phyloP scores from a whole-genome alignment of 2,888 invertebrate genomes.

The Apotomis betuletana region DNA sequence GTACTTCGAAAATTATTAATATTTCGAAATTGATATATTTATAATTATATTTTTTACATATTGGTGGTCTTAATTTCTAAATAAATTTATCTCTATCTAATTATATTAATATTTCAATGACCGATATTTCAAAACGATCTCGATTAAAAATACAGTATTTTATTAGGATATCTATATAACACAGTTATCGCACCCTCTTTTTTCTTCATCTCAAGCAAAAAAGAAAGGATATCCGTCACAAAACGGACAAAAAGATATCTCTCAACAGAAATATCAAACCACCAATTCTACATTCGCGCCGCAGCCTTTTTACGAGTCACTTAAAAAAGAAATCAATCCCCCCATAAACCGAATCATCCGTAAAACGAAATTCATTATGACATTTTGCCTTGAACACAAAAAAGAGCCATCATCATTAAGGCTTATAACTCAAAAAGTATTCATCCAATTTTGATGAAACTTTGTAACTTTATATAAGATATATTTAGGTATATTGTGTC shows the following conservation, averaged over 20 bases:
- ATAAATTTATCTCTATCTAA: no score
- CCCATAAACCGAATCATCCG: constrained; percentile 30
- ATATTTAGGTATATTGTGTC: background rate
- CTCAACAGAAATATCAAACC: background rate
- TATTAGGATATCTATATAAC: background rate
- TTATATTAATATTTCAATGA: no score
- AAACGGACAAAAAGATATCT: constrained; percentile 1
- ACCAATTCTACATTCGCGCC: background rate
- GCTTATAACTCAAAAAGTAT: constrained; percentile 5
- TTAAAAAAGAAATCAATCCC: constrained; percentile 28
- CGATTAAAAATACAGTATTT: background rate
- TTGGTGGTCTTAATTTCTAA: no score
- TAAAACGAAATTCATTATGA: constrained; percentile 40
- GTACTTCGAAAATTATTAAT: no score
- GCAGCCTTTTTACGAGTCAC: constrained; percentile 22
- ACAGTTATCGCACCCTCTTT: background rate
- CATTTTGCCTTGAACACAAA: constrained; percentile 24
- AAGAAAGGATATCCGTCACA: constrained; percentile 17
- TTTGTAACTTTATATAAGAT: background rate
- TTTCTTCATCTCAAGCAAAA: background rate
- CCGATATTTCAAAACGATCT: background rate
- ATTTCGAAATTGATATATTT: no score
- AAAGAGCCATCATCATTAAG: constrained; percentile 28
- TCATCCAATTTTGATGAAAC: background rate
- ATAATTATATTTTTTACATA: no score